Base-by-base conservation (phyloP, 1,140 invertebrate species). In the Ceratina australensis region DNA sequence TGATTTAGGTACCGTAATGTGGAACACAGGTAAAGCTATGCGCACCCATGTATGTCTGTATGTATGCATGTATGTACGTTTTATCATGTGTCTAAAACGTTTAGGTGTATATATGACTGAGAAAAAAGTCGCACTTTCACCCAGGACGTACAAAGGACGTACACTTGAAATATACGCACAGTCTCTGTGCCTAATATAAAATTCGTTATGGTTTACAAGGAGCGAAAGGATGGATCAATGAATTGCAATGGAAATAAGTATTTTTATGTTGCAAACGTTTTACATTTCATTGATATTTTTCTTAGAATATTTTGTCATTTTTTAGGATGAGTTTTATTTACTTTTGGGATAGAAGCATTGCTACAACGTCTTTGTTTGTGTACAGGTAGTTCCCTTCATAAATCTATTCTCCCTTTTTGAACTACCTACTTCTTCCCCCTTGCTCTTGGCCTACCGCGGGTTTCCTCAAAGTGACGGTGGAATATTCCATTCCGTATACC, bases 401-500 rank as follows among this genome's bases (percentile, higher is more conserved):
- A 64, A 16, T 0, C 13, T 67, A 57, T 50, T 69, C 28, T 68
- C 54, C 57, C 33, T 42, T 42, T 28, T 79, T 52, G 54, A 42
- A 3, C 57, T 68, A 59, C 20, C 68, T 52, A 69, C 8, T 52
- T 72, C 16, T 20, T 61, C 52, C 61, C 61, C 57, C 24, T 52
- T 33, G 3, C 61, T 22, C 78, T 24, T 26, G 50, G 15, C 13
- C 33, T 47, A 15, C 63, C 71, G 54, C 72, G 50, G 42, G 79
- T 76, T 68, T 61, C 47, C 59, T 76, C 20, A 74, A 85, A 84
- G 71, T 71, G 73, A 73, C 86, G 87, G 80, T 90, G 89, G 89
- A 91, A 91, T 91, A 91, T 91, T 91, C 90, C 90, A 90, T 87
- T 91, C 79, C 79, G 80, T 84, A 83, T 42, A 42, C 78, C 81